Conservation (phyloP, 2,888 invertebrate genomes). For the Allophyes oxyacanthae region DNA sequence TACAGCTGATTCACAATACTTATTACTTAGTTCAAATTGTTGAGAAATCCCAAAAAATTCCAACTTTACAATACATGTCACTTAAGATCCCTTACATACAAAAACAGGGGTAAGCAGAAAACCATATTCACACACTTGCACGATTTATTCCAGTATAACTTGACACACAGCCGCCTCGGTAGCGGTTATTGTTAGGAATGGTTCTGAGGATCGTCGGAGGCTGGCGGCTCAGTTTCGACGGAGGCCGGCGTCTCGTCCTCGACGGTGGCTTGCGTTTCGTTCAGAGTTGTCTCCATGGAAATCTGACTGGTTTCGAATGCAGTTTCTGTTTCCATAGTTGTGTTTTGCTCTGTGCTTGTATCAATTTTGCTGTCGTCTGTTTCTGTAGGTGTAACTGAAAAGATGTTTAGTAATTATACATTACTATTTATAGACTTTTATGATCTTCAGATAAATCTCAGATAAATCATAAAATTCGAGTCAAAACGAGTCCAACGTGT, state of each 20-base stretch:
- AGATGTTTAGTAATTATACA: no score
- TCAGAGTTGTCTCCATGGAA: constrained; percentile 33
- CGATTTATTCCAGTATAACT: constrained; percentile 46
- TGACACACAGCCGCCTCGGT: constrained; percentile 15
- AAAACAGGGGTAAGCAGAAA: constrained; percentile 4
- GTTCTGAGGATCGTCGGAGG: constrained; percentile 25
- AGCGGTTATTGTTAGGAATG: constrained; percentile 61
- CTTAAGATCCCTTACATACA: constrained; percentile 7
- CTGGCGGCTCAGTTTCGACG: background rate
- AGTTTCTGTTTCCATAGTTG: constrained; percentile 28
- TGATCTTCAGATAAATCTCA: no score
- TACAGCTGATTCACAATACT: no score
- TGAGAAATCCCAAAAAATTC: no score
- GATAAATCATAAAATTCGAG: no score
- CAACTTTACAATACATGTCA: no score
- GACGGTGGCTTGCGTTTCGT: constrained; percentile 19
- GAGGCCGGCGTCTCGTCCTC: constrained; percentile 11
- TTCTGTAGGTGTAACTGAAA: constrained; percentile 5
- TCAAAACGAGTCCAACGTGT: no score
- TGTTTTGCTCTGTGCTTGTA: constrained; percentile 21
- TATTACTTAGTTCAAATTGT: no score
- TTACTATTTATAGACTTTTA: no score
- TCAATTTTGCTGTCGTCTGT: constrained; percentile 35
- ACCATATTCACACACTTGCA: constrained; percentile 25
- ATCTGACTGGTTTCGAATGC: constrained; percentile 22